Conservation (phyloP, 2,888 invertebrate species). For the Nomada ferruginata region DNA sequence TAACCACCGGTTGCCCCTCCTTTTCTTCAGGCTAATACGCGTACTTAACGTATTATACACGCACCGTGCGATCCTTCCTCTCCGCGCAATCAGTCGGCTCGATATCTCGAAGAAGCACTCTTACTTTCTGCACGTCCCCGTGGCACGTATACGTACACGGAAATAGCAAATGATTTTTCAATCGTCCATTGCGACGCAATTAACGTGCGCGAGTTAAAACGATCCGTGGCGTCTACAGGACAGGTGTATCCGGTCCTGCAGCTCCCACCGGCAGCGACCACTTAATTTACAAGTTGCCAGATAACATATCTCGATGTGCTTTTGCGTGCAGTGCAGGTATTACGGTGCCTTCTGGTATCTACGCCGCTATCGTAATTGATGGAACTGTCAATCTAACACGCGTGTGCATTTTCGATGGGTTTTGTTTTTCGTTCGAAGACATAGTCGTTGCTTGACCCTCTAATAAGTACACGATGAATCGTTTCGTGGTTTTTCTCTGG, state of each 20-base stretch:
- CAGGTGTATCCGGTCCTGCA: constrained; percentile 39
- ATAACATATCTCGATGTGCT: constrained; percentile 39
- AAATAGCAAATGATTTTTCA: constrained; percentile 9
- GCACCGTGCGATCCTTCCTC: background rate
- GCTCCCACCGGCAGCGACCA: constrained; percentile 24
- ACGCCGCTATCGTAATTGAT: background rate
- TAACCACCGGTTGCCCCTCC: constrained; percentile 37
- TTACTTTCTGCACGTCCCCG: constrained; percentile 23
- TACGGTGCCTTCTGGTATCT: constrained; percentile 12
- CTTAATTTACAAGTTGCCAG: constrained; percentile 41
- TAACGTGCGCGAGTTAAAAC: constrained; percentile 26
- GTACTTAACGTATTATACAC: constrained; percentile 27
- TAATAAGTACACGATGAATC: too few species aligned
- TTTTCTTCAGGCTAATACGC: constrained; percentile 46
- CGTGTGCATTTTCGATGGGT: background rate
- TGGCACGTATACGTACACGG: too few species aligned
- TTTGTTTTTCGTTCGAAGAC: background rate
- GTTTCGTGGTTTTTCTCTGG: too few species aligned
- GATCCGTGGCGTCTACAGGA: constrained; percentile 1
- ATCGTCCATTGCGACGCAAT: constrained; percentile 21
- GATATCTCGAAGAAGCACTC: constrained; percentile 15
- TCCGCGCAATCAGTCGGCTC: background rate
- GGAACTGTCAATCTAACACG: constrained; percentile 14
- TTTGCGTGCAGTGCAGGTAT: constrained; percentile 16
- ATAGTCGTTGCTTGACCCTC: background rate